phyloP scores from a whole-genome alignment of 1,140 invertebrate genomes.

The Heterodera carotae region DNA sequence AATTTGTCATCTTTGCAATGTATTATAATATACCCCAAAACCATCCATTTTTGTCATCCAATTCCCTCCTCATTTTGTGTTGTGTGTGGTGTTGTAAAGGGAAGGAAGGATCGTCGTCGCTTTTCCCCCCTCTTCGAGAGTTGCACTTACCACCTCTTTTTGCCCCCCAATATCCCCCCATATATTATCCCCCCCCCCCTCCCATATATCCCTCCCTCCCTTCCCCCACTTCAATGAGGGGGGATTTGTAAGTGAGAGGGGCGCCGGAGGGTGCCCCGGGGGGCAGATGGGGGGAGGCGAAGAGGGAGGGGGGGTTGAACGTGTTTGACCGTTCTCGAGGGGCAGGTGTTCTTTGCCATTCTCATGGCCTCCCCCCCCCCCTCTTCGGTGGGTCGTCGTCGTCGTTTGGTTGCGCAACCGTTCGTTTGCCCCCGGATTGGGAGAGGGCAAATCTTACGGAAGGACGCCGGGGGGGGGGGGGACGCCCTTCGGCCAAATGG shows the following conservation, averaged over 20 bases:
- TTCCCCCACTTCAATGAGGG: neutral
- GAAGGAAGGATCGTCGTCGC: too few species aligned
- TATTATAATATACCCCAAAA: too few species aligned
- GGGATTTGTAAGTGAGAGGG: conserved; percentile 34
- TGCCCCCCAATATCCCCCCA: too few species aligned
- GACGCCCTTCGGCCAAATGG: conserved; percentile 8
- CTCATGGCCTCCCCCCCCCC: neutral
- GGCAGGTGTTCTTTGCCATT: conserved; percentile 6
- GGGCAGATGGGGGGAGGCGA: neutral
- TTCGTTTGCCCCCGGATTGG: neutral
- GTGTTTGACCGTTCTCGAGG: conserved; percentile 13
- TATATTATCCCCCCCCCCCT: too few species aligned
- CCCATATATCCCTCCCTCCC: too few species aligned
- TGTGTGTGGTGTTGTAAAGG: too few species aligned
- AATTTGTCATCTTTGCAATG: too few species aligned
- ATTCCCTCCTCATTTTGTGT: neutral
- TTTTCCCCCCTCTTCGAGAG: neutral
- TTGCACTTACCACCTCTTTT: neutral
- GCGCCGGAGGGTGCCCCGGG: neutral
- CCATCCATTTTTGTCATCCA: too few species aligned
- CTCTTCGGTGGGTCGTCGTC: neutral
- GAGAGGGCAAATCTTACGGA: neutral
- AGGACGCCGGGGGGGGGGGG: too few species aligned
- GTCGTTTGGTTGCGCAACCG: conserved; percentile 11
- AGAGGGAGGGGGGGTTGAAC: neutral